Base-by-base conservation (phyloP, 30 jellyfish, hydroid and myxozoan genomes). In the Pelagia noctiluca region DNA sequence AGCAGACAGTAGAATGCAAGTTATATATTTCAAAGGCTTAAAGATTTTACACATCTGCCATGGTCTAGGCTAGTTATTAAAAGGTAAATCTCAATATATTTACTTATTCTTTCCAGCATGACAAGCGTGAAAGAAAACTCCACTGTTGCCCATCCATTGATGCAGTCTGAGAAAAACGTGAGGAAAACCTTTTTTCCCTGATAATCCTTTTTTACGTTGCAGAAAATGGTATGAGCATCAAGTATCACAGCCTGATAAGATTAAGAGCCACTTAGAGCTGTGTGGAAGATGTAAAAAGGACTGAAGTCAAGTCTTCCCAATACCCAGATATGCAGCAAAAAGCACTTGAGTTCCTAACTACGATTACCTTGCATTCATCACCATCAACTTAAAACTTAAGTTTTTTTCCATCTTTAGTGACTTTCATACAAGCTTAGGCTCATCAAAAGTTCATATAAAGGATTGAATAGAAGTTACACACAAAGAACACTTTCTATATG, bases 121-220 rank as follows among this genome's bases (percentile, higher is more conserved):
- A 42, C 80, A 13, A 64, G 83, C 54, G 90, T 66, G 19, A 23
- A 74, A 21, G 83, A 50, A 36, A 54, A 49, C 35, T 65, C 90
- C 3, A 0, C 42, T 13, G 65, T 70, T 26, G 65, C 83, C 35
- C 97, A 89, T 63, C 94, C 94, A 1, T 28, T 89, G 22, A 88
- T 80, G 46, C 1, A 32, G 7, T 35, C 97, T 24, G 97, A 89
- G 68, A 82, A 63, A 67, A 89, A 79, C 80, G 96, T 88, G 66
- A 60, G 85, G n/a, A n/a, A n/a, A n/a, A n/a, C n/a, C n/a, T n/a
- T n/a, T n/a, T n/a, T n/a, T n/a, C n/a, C n/a, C n/a, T n/a, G n/a
- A n/a, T n/a, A n/a, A n/a, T n/a, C n/a, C n/a, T n/a, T n/a, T 60
- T 25, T 38, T 32, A 19, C 29, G 10, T 31, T 52, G 57, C 8